Base-by-base conservation (phyloP, 2,113 vertebrate genomes). In the Megalops atlanticus region DNA sequence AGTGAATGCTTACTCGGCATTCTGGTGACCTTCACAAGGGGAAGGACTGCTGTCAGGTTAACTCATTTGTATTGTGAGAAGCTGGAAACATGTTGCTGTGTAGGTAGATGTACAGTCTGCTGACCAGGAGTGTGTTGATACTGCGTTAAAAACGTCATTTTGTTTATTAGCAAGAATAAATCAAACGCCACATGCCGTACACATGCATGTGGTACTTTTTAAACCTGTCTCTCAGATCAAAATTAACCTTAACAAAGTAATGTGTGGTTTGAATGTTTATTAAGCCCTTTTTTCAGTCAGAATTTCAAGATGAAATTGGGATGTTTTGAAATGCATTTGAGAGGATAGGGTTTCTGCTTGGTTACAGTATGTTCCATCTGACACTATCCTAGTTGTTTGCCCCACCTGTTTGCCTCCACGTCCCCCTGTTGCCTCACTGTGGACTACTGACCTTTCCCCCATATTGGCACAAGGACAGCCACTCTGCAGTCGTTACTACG, bases 401-500 rank as follows among this genome's bases (percentile, higher is more conserved):
- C 35, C 64, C 47, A 4, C 74, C 43, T 24, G 35, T 31, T 45
- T 64, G 38, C 49, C 72, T 49, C 40, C 21, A 1, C 21, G 0
- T 39, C 24, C 12, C 41, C 38, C 36, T 35, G 16, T 75, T 27
- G 10, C 76, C n/a, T 33, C 5, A 3, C 33, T 81, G 80, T n/a
- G n/a, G n/a, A 77, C 43, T 52, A 74, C 74, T 71, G 75, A 77
- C 75, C 64, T 77, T 77, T 82, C 64, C 43, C 74, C 81, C 21
- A 71, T 18, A 72, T 76, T 72, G 43, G 41, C 36, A 71, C 4
- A 16, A 41, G 35, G 24, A 75, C 38, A n/a, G 27, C 36, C 15
- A 12, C 24, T 2, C 16, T 76, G 74, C 35, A 5, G 41, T 52
- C 24, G 16, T 45, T 33, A 38, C 35, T 35, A 24, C 24, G 24